Evolutionary conservation across 2,888 invertebrate genomes (phyloP).

Genomic region (Eledone cirrhosa): DNA sequence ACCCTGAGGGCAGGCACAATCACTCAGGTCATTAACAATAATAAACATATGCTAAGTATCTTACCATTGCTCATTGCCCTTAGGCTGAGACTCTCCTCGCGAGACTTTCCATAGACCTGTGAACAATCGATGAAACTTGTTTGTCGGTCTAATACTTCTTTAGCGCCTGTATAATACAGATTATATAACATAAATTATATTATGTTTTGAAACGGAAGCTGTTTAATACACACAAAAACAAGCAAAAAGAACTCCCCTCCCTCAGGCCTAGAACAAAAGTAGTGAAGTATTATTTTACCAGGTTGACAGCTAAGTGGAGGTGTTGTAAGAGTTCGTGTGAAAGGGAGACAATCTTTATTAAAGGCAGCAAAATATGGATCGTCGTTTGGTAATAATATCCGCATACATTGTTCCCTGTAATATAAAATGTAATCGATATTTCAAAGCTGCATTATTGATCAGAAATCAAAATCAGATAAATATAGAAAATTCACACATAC

Average conservation of each 20-base stretch:
- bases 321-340: conserved; percentile 30
- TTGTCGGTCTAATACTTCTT: conserved; percentile 82
- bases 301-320: conserved; percentile 20
- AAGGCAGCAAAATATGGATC: conserved; percentile 31
- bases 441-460: too few species aligned
- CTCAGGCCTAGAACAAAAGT: too few species aligned
- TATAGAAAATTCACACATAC: too few species aligned
- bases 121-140: conserved; percentile 86
- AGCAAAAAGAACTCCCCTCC: too few species aligned
- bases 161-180: conserved; percentile 71
- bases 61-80: conserved; percentile 57
- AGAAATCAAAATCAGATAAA: too few species aligned
- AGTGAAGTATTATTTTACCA: neutral
- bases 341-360: conserved; percentile 19
- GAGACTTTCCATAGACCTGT: conserved; percentile 47
- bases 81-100: conserved; percentile 34
- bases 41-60: too few species aligned
- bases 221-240: too few species aligned
- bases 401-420: conserved; percentile 36
- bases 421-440: neutral
- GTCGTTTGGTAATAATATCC: conserved; percentile 37
- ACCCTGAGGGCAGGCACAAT: too few species aligned
- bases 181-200: too few species aligned
- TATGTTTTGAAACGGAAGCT: too few species aligned
- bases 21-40: too few species aligned